Conservation (phyloP, 2,797 vertebrate genomes). For the Gorsachius magnificus region DNA sequence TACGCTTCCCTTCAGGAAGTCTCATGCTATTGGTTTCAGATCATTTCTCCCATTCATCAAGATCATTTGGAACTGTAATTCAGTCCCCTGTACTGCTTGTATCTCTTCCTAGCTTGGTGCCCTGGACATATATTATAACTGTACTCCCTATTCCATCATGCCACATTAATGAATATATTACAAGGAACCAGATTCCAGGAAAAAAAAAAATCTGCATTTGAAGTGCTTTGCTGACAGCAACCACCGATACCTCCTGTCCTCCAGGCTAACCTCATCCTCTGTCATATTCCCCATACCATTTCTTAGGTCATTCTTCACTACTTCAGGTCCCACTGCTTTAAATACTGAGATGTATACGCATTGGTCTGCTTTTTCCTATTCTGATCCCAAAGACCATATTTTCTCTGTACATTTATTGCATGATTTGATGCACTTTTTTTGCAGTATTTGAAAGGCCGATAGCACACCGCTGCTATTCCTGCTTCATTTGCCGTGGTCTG, state of each 20-base stretch:
- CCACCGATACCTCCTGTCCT: not conserved
- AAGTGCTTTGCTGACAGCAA: not conserved
- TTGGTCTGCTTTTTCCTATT: not conserved
- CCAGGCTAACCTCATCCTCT: not conserved
- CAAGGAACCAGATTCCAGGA: not conserved
- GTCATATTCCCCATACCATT: rapidly evolving
- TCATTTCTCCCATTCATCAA: slow-evolving; percentile 9
- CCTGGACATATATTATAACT: not conserved
- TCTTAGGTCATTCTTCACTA: not conserved
- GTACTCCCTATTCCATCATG: not conserved
- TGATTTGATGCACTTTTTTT: not conserved
- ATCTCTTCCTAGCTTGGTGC: not conserved
- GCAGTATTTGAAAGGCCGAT: not conserved
- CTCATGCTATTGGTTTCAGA: not conserved
- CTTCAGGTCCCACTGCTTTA: not conserved
- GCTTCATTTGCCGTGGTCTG: not conserved
- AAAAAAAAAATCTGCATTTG: not conserved
- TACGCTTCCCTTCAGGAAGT: not conserved
- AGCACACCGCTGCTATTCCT: not conserved
- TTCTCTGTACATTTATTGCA: not conserved
- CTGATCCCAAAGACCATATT: not conserved
- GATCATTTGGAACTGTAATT: not conserved
- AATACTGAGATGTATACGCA: not conserved
- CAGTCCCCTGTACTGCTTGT: not conserved
- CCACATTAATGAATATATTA: slow-evolving; percentile 36